Conservation (phyloP, 2,797 vertebrate species). For the Heteromormyrus szaboi region DNA sequence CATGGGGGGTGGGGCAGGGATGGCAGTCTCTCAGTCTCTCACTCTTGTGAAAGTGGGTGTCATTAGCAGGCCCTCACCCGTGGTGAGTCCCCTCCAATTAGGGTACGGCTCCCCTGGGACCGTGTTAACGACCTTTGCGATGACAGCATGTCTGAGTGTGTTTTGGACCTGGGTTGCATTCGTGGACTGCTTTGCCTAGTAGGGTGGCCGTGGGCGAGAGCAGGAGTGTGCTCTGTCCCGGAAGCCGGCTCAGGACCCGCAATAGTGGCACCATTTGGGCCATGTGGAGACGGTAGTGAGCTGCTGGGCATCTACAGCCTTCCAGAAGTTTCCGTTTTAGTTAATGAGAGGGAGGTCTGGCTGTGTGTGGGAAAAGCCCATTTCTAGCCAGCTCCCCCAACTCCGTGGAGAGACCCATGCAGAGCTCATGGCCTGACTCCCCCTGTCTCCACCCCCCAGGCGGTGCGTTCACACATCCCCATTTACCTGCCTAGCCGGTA, state of each 20-base stretch:
- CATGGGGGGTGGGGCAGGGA: constrained; percentile 27
- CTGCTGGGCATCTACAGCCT: constrained; percentile 56
- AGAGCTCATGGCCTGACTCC: not conserved
- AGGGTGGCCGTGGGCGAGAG: not conserved
- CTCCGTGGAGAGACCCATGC: not conserved
- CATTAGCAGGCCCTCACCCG: constrained; percentile 43
- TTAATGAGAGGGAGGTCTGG: constrained; percentile 44
- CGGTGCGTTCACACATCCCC: not conserved
- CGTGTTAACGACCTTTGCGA: constrained; percentile 40
- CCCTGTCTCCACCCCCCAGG: not conserved
- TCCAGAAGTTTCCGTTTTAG: constrained; percentile 58
- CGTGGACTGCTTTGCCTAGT: not conserved
- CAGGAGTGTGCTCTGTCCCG: not conserved
- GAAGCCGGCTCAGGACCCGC: constrained; percentile 42
- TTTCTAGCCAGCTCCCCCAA: not conserved
- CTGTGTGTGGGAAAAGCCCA: constrained; percentile 15
- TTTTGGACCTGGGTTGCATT: constrained; percentile 35
- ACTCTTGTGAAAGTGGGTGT: constrained; percentile 48
- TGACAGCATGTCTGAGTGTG: constrained; percentile 43
- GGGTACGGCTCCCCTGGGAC: constrained; percentile 33
- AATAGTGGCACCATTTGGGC: constrained; percentile 62
- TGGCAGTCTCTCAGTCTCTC: constrained; percentile 36
- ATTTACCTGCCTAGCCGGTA: not conserved
- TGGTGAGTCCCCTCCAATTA: constrained; percentile 34
- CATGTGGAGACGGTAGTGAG: constrained; percentile 63